Conservation (phyloP, 2,888 invertebrate genomes). For the Chymomyza amoena region DNA sequence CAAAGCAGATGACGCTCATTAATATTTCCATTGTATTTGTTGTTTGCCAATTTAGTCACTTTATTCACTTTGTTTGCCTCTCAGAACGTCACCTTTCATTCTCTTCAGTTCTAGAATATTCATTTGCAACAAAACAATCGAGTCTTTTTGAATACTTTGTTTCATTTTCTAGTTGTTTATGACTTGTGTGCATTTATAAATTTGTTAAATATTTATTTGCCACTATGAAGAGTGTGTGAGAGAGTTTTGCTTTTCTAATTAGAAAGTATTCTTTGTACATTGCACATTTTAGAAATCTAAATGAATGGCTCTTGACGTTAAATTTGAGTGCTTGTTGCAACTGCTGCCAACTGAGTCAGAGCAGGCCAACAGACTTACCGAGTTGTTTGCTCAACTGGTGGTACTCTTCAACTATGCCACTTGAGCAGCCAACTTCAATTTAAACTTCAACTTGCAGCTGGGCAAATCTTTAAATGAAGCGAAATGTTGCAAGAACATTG, state of each 20-base stretch:
- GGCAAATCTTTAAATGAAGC: neutral
- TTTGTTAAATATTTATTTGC: conserved; percentile 64
- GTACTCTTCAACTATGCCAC: neutral
- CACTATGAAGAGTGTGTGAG: neutral
- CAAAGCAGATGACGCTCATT: too few relatives aligned
- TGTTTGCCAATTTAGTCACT: too few relatives aligned
- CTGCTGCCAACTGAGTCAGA: neutral
- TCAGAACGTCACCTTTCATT: too few relatives aligned
- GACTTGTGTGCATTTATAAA: conserved; percentile 57
- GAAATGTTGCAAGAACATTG: neutral
- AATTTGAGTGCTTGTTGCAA: conserved; percentile 8
- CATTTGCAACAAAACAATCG: neutral
- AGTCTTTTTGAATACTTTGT: neutral
- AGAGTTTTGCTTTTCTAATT: conserved; percentile 41
- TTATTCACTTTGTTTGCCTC: too few relatives aligned
- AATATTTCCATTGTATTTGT: too few relatives aligned
- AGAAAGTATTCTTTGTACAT: conserved; percentile 43
- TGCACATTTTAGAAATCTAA: conserved; percentile 35
- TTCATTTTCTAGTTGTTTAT: conserved; percentile 41
- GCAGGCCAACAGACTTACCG: neutral
- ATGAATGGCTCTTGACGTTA: conserved; percentile 27
- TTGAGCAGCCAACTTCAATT: neutral
- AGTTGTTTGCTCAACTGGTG: neutral
- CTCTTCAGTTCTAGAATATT: too few relatives aligned
- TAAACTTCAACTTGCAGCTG: neutral